phyloP scores from a whole-genome alignment of 2,797 vertebrate genomes.

The Eospalax fontanierii region DNA sequence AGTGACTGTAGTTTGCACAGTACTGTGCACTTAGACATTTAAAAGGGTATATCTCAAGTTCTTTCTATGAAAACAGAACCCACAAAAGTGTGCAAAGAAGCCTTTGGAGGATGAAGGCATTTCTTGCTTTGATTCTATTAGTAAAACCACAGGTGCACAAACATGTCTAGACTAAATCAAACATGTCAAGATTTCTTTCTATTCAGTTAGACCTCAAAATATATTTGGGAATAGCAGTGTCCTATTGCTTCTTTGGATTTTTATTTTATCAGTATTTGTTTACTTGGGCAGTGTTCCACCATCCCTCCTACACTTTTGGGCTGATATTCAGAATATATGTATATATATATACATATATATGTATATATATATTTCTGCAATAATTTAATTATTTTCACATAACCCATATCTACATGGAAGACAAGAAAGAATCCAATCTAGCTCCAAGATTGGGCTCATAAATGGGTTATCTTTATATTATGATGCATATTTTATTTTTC shows the following conservation, averaged over 20 bases:
- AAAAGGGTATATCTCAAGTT: not conserved
- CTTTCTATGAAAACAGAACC: not conserved
- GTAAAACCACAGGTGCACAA: not conserved
- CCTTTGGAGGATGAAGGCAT: not conserved
- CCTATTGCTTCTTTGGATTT: not conserved
- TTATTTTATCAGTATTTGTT: not conserved
- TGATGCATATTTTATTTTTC: not conserved
- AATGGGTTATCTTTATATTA: not conserved
- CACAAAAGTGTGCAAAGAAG: not conserved
- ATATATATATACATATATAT: not conserved
- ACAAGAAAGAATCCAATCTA: not conserved
- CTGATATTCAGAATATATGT: not conserved
- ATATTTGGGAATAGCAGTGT: not conserved
- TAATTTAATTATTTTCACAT: not conserved
- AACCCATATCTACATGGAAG: not conserved
- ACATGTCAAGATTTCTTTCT: not conserved
- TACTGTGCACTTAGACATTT: not conserved
- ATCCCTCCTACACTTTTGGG: not conserved
- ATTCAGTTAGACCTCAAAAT: not conserved
- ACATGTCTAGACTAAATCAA: not conserved
- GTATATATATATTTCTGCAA: not conserved
- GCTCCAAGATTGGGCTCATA: not conserved
- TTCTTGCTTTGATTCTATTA: not conserved
- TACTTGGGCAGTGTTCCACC: not conserved
- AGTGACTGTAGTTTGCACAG: not conserved